Conservation (phyloP, 2,113 vertebrate genomes). For the Mormoops blainvillei region DNA sequence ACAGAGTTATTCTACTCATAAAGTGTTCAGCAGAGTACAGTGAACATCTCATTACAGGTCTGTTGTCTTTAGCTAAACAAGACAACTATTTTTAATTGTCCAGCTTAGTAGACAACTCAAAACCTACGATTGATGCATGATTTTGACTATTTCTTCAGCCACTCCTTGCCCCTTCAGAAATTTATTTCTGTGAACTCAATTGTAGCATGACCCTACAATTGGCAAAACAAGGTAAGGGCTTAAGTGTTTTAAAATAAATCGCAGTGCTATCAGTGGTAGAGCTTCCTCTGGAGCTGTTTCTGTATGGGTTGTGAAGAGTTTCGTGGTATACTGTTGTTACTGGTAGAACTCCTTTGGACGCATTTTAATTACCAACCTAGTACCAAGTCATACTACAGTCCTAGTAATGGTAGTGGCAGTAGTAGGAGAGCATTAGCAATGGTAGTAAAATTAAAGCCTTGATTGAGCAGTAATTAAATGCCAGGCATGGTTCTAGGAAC, state of each 20-base stretch:
- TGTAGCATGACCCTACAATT: not conserved
- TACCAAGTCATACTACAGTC: not conserved
- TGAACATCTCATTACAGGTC: not conserved
- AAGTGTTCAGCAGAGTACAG: too few species aligned
- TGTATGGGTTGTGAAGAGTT: not conserved
- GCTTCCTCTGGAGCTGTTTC: not conserved
- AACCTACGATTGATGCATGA: not conserved
- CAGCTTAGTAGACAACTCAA: not conserved
- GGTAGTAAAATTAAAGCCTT: not conserved
- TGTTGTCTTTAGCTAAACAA: not conserved
- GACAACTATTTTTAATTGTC: not conserved
- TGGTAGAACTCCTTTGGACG: not conserved
- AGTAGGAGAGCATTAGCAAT: not conserved
- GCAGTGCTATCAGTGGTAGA: not conserved
- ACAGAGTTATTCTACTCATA: not conserved
- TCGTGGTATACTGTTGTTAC: not conserved
- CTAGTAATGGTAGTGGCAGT: not conserved
- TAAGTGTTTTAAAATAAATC: not conserved
- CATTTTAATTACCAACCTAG: not conserved
- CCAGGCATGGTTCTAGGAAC: not conserved
- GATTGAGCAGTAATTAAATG: not conserved
- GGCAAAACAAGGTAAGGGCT: not conserved
- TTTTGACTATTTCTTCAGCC: not conserved
- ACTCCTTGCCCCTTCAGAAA: not conserved
- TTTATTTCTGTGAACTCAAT: not conserved